These are phyloP conservation scores for Vulpes ferrilata DNA, from an alignment of 2,113 vertebrate species.

Conservation along the genomic window DNA sequence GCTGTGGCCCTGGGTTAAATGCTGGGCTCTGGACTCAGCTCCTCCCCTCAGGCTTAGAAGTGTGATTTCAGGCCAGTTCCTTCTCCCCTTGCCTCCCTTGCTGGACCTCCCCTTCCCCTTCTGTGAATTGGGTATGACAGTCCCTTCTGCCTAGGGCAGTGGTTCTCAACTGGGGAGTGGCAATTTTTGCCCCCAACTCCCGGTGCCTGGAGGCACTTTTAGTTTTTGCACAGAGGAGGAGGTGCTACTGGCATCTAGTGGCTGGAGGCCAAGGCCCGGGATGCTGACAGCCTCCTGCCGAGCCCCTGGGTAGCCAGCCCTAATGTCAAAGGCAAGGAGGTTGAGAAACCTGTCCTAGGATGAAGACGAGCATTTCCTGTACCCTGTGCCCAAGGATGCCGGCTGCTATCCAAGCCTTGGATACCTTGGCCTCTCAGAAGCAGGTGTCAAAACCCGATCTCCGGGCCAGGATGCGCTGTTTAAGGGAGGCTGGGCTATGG, in stretches of 20 bases:
- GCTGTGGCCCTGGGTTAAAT: not conserved
- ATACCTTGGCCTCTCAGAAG: not conserved
- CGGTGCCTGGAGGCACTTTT: not conserved
- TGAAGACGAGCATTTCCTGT: fast-evolving
- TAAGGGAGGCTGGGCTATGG: not conserved
- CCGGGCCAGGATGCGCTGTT: fast-evolving
- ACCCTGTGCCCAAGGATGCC: fast-evolving
- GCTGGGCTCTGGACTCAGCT: not conserved
- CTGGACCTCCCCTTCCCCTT: not conserved
- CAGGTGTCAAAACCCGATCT: fast-evolving
- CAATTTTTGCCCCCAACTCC: not conserved
- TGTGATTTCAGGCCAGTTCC: not conserved
- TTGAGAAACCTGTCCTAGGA: not conserved
- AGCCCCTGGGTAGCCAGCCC: fast-evolving
- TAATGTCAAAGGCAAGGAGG: fast-evolving
- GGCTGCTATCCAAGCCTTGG: fast-evolving
- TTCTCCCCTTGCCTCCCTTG: not conserved
- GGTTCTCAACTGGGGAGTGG: not conserved
- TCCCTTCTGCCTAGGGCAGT: not conserved
- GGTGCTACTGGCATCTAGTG: not conserved
- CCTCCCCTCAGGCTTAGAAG: not conserved
- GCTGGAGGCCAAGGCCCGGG: not conserved
- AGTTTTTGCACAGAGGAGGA: not conserved
- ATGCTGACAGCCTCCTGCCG: too few relatives aligned
- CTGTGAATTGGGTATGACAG: not conserved